Percentiles rank a stretch among this genome's conserved stretches.
Conservation (phyloP, 2,888 invertebrate genomes). For the Trachelus stipa region DNA sequence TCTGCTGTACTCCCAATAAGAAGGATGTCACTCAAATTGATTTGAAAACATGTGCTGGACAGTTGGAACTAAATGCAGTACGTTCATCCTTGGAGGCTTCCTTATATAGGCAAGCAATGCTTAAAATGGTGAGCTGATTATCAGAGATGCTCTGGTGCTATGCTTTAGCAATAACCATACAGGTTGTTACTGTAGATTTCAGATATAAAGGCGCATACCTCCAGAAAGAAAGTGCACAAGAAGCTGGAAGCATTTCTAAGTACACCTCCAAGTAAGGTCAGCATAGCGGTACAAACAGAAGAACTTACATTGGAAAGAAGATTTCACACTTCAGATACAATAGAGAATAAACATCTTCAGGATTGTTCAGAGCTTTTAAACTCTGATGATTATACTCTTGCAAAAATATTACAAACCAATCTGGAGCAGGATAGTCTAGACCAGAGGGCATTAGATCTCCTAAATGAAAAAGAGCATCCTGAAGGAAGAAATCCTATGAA, state of each 20-base stretch:
- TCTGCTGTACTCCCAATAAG: slow-evolving; percentile 41
- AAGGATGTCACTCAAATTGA: slow-evolving; percentile 32
- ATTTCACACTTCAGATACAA: neutral
- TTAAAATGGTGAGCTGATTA: slow-evolving; percentile 45
- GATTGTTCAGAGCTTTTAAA: slow-evolving; percentile 10
- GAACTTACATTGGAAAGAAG: neutral
- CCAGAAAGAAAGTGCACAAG: slow-evolving; percentile 44
- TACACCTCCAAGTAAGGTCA: slow-evolving; percentile 36
- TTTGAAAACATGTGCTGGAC: slow-evolving; percentile 50
- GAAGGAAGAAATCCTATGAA: neutral
- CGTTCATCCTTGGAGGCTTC: slow-evolving; percentile 48
- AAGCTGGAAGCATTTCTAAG: slow-evolving; percentile 48
- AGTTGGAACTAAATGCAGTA: slow-evolving; percentile 52
- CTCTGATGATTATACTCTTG: slow-evolving; percentile 22
- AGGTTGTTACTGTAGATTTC: slow-evolving; percentile 40
- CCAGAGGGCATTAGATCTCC: slow-evolving; percentile 17
- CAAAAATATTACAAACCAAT: neutral
- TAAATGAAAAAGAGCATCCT: slow-evolving; percentile 10
- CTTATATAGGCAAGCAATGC: slow-evolving; percentile 52
- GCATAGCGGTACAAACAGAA: slow-evolving; percentile 49
- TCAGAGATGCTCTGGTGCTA: neutral
- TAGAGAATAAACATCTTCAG: neutral
- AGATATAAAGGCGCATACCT: slow-evolving; percentile 50
- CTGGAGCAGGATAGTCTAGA: neutral
- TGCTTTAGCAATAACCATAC: neutral